Percentiles rank a stretch among this genome's conserved stretches.
phyloP scores from a whole-genome alignment of 2,797 vertebrate genomes.

The Florisuga fusca region DNA sequence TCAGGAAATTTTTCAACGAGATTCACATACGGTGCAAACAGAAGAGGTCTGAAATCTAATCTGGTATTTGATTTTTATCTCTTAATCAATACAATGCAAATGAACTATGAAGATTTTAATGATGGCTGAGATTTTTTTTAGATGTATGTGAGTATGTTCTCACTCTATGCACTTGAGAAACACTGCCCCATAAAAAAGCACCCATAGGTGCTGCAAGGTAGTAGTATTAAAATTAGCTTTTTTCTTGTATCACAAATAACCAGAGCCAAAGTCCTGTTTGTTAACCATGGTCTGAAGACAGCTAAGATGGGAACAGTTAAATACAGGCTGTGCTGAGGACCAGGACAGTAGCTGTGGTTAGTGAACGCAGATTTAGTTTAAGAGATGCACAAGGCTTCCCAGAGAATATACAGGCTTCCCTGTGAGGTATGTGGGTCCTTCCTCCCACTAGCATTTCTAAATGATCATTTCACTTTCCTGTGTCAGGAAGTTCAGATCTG shows the following conservation, averaged over 20 bases:
- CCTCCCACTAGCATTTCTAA: background rate
- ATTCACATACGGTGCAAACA: background rate
- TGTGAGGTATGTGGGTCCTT: rapidly evolving
- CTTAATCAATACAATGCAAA: background rate
- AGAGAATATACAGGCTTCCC: background rate
- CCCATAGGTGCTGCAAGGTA: background rate
- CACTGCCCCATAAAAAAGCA: background rate
- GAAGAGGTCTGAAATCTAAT: background rate
- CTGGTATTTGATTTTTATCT: background rate
- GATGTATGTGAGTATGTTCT: background rate
- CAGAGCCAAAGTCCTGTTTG: background rate
- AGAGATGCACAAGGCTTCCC: background rate
- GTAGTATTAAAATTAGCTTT: background rate
- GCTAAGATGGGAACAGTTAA: background rate
- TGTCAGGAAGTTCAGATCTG: background rate
- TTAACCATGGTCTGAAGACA: background rate
- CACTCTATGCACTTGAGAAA: background rate
- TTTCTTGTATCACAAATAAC: background rate
- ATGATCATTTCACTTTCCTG: background rate
- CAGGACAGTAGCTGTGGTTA: background rate
- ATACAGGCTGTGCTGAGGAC: background rate
- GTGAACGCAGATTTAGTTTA: background rate
- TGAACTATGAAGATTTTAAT: background rate
- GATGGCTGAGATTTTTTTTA: background rate
- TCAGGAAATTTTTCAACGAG: background rate